Percentiles rank a stretch among this genome's conserved stretches.
Evolutionary conservation across 2,113 vertebrate genomes (phyloP).

Genomic region (Hippocampus abdominalis): DNA sequence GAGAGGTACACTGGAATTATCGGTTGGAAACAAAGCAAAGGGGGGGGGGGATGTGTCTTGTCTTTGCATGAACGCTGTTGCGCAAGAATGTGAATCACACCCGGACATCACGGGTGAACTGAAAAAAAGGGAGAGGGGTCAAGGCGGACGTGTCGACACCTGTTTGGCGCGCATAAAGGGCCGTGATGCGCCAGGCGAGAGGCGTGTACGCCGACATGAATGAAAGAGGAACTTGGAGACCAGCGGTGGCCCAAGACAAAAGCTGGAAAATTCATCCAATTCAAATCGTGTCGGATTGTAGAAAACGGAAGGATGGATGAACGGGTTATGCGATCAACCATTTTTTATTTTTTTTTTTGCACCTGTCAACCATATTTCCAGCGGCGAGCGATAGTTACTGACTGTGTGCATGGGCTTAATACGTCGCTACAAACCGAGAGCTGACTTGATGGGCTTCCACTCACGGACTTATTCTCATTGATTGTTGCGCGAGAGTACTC

Average conservation of each 20-base stretch:
- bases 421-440: slow-evolving; percentile 36
- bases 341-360: no score
- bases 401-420: no score
- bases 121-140: slow-evolving; percentile 44
- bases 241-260: no score
- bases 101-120: slow-evolving; percentile 46
- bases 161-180: slow-evolving; percentile 33
- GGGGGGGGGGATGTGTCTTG: slow-evolving; percentile 42
- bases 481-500: slow-evolving; percentile 37
- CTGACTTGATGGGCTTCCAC: slow-evolving; percentile 40
- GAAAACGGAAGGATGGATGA: no score
- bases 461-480: slow-evolving; percentile 52
- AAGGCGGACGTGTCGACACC: slow-evolving; percentile 41
- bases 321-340: no score
- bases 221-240: slow-evolving; percentile 1
- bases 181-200: slow-evolving; percentile 14
- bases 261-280: no score
- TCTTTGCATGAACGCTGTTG: slow-evolving; percentile 45
- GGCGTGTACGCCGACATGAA: neutral
- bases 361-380: neutral
- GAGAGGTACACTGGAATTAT: slow-evolving; percentile 1
- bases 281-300: no score
- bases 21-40: neutral
- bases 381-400: neutral
- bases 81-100: slow-evolving; percentile 55